These are phyloP conservation scores for Eretmochelys imbricata DNA, from an alignment of 2,113 vertebrate genomes.

Conservation along the genomic window DNA sequence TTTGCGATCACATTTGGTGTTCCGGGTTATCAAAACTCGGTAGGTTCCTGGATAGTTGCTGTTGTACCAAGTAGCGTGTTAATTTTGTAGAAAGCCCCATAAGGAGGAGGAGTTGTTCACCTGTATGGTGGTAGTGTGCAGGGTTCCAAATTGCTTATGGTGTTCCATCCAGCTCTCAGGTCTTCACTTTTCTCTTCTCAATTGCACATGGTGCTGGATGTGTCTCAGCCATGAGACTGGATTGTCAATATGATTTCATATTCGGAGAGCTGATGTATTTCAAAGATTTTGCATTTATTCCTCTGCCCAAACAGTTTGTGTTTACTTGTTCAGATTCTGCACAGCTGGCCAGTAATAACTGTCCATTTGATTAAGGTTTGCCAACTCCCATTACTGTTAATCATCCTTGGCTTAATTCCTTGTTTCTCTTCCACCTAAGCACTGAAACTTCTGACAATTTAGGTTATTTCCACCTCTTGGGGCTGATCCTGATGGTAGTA, in stretches of 20 bases:
- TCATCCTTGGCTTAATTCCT: not conserved
- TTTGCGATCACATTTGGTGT: not conserved
- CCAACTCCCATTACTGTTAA: not conserved
- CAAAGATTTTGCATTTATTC: not conserved
- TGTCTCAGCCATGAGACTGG: not conserved
- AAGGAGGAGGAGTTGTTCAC: not conserved
- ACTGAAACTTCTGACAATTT: not conserved
- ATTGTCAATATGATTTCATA: not conserved
- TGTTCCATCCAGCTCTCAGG: not conserved
- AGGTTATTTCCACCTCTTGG: not conserved
- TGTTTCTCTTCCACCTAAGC: not conserved
- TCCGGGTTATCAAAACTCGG: not conserved
- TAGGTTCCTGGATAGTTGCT: too few relatives aligned
- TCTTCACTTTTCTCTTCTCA: not conserved
- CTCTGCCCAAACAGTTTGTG: not conserved
- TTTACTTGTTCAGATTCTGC: not conserved
- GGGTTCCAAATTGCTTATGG: not conserved
- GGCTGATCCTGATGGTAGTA: not conserved
- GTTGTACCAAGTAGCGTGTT: too few relatives aligned
- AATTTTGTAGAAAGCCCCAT: too few relatives aligned
- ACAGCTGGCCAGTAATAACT: not conserved
- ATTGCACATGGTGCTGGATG: not conserved
- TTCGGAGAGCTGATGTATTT: not conserved
- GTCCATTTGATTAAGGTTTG: not conserved
- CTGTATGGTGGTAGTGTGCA: not conserved